These are phyloP conservation scores for Heliconius cydno DNA, from an alignment of 2,888 invertebrate species.

Conservation along the genomic window DNA sequence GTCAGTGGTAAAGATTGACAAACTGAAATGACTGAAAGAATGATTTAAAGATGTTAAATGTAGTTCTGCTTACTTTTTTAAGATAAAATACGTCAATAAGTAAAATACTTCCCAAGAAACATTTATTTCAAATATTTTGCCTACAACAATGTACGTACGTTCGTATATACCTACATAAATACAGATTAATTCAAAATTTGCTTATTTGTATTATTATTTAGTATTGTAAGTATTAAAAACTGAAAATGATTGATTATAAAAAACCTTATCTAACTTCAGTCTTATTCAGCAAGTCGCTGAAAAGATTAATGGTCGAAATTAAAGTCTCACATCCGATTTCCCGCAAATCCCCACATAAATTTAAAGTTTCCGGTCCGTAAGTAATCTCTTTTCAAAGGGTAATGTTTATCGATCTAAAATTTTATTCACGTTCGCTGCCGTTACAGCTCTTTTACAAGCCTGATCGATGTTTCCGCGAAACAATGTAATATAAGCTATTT, in stretches of 20 bases:
- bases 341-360: constrained; percentile 44
- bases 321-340: constrained; percentile 36
- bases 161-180: neutral
- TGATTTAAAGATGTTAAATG: neutral
- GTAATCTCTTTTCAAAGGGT: constrained; percentile 37
- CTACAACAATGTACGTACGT: neutral
- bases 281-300: constrained; percentile 16
- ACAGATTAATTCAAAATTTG: neutral
- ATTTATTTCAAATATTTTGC: neutral
- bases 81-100: neutral
- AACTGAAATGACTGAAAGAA: too few species aligned
- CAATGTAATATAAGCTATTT: constrained; percentile 20
- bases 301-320: constrained; percentile 43
- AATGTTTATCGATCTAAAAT: constrained; percentile 41
- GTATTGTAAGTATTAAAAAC: neutral
- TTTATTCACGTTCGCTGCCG: constrained; percentile 36
- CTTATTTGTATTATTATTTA: too few species aligned
- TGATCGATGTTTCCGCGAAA: constrained; percentile 27
- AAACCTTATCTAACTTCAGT: neutral
- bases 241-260: neutral
- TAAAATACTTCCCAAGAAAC: neutral
- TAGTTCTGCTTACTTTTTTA: neutral
- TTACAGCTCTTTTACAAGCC: constrained; percentile 33
- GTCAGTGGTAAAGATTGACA: too few species aligned
- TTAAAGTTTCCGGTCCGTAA: constrained; percentile 42